phyloP scores from a whole-genome alignment of 2,888 invertebrate species.

The Boloria euphrosyne region DNA sequence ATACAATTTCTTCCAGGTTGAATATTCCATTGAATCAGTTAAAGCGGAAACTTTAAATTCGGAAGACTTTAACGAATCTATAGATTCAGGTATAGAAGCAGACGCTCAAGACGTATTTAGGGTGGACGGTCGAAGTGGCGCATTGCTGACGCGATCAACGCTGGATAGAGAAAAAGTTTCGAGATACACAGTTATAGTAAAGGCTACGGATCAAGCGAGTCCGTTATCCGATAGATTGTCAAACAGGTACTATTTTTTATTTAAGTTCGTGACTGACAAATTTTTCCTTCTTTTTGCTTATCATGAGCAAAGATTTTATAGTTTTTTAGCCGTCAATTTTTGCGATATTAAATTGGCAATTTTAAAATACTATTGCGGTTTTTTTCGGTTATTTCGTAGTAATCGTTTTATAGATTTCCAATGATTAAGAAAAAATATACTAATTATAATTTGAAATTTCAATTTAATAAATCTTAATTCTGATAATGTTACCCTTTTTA shows the following conservation, averaged over 20 bases:
- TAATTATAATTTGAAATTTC: no score
- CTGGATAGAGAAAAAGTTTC: constrained; percentile 95
- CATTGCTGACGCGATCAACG: constrained; percentile 90
- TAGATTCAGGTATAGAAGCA: constrained; percentile 51
- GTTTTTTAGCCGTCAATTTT: background rate
- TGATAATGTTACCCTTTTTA: no score
- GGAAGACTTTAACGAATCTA: constrained; percentile 63
- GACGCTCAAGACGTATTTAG: constrained; percentile 90
- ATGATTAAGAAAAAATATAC: no score
- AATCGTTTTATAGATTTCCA: no score
- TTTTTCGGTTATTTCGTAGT: no score
- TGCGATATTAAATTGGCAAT: background rate
- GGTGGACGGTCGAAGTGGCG: constrained; percentile 92
- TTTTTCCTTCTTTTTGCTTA: background rate
- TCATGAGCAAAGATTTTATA: background rate
- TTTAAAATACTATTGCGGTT: no score
- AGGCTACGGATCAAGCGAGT: constrained; percentile 92
- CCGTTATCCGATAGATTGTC: constrained; percentile 90
- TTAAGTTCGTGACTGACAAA: background rate
- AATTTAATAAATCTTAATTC: no score
- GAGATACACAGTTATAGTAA: constrained; percentile 91
- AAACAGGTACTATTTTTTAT: constrained; percentile 79
- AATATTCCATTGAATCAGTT: constrained; percentile 89
- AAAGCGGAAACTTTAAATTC: constrained; percentile 74
- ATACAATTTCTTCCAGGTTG: constrained; percentile 73